Conservation (phyloP, 2,888 invertebrate genomes). For the Trypoxylon attenuatum region DNA sequence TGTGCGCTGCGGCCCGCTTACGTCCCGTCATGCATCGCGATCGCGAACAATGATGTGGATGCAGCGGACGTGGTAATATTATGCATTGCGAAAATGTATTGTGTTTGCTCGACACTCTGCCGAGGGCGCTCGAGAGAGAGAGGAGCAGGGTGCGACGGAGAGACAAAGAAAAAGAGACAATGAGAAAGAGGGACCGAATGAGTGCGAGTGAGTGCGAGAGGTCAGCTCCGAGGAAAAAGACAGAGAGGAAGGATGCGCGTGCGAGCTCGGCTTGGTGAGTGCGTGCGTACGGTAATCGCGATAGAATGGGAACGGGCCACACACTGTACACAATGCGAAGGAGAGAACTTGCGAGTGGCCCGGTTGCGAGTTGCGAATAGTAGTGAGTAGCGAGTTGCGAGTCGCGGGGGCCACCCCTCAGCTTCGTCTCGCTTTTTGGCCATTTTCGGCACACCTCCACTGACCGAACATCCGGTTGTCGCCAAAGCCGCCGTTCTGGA, state of each 20-base stretch:
- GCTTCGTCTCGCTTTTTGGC: constrained; percentile 4
- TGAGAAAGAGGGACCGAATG: constrained; percentile 10
- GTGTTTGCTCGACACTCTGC: constrained; percentile 51
- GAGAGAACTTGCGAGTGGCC: constrained; percentile 15
- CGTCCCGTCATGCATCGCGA: constrained; percentile 66
- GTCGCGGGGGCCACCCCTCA: background rate
- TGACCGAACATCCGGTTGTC: constrained; percentile 45
- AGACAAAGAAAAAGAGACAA: background rate
- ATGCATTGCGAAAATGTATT: constrained; percentile 65
- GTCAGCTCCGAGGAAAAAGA: background rate
- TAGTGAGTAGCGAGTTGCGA: no score
- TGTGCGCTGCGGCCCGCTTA: constrained; percentile 2
- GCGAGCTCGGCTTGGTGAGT: background rate
- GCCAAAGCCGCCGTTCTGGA: constrained; percentile 58
- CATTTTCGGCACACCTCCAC: constrained; percentile 26
- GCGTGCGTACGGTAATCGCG: constrained; percentile 44
- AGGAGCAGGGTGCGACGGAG: background rate
- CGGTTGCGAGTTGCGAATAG: constrained; percentile 8
- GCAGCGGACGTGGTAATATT: constrained; percentile 67
- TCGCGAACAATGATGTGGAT: constrained; percentile 68
- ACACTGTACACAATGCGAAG: constrained; percentile 33
- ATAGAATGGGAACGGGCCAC: constrained; percentile 42
- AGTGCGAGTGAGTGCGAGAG: background rate
- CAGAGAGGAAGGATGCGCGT: background rate
- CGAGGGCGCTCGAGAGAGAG: constrained; percentile 11